Percentiles rank a stretch among this genome's conserved stretches.
Evolutionary conservation across 2,888 invertebrate genomes (phyloP).

Genomic region (Tipula helvola): DNA sequence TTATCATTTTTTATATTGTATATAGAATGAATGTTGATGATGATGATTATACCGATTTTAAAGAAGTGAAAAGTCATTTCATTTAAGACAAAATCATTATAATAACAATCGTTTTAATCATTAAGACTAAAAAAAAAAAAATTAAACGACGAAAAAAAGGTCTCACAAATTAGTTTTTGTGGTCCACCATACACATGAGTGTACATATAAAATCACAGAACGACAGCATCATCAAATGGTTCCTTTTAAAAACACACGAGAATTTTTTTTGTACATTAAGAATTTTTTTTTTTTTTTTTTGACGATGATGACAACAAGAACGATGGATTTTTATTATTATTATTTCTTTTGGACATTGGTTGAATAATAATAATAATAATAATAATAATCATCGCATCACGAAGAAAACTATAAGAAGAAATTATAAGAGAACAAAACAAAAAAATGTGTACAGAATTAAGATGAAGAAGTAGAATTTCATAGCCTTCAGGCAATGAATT

Average conservation of each 20-base stretch:
- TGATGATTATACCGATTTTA: not conserved
- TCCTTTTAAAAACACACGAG: not conserved
- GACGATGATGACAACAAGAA: slow-evolving; percentile 4
- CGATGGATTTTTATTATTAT: not conserved
- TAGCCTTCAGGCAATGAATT: not conserved
- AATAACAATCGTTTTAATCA: slow-evolving; percentile 4
- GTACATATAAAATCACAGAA: not conserved
- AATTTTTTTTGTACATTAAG: not conserved
- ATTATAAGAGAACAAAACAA: not conserved
- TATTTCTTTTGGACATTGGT: not conserved
- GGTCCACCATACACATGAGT: not conserved
- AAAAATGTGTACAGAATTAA: not conserved
- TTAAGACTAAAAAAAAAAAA: not conserved
- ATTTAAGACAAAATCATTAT: slow-evolving; percentile 4
- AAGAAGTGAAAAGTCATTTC: slow-evolving; percentile 4
- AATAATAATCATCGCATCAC: not conserved
- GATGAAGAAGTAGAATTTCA: not conserved
- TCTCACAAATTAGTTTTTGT: slow-evolving; percentile 4
- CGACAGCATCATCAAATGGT: not conserved
- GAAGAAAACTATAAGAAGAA: not conserved
- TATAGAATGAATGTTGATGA: not conserved
- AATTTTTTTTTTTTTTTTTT: not conserved
- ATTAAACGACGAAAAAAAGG: not conserved
- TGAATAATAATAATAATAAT: not conserved
- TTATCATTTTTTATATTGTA: not conserved